Base-by-base conservation (phyloP, 64 coral and sea anemone genomes). In the Montipora cactus region DNA sequence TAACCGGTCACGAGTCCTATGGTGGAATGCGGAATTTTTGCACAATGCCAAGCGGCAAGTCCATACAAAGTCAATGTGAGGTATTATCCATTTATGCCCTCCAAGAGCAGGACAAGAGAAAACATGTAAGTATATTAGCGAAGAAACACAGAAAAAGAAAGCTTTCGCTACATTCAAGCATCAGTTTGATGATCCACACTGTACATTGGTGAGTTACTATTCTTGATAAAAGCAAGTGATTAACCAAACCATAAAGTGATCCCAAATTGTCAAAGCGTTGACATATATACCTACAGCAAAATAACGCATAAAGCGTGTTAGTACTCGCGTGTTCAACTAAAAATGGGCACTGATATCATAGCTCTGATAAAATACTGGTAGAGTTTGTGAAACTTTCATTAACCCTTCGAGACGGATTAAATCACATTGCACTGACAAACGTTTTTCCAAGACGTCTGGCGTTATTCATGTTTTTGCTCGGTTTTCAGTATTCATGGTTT, bases 1-100 rank as follows among this genome's bases (percentile, higher is more conserved):
- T 21, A 3, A 68, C 15, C 6, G 82, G 44, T 86, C 82, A 86
- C 64, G 62, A 71, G 62, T 18, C 4, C 8, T 44, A 3, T 45
- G 20, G 7, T 50, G 82, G 82, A 86, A 86, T 86, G 82, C 82
- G 82, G 82, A 86, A 86, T 86, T 86, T 84, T 71, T 86, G 64
- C 46, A 86, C 82, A 86, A 86, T 71, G 47, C 9, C 4, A 21
- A n/a, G 45, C 82, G 64, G 82, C 61, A 69, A 71, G 45, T 14
- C 18, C 19, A 71, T 5, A 49, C 82, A 86, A 23, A 86, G 46
- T 19, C 37, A 50, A 70, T 71, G 76, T 49, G 19, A 5, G 66
- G 28, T 72, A 86, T 70, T 51, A 71, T 86, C 16, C 7, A 48
- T 86, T 86, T 86, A 72, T 71, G 82, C 46, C 44, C 19, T 20